A percentile compares a stretch with the other conserved stretches of the same genome.
These are phyloP conservation scores for Procapra przewalskii DNA, from an alignment of 2,113 vertebrate species.

Conservation along the genomic window DNA sequence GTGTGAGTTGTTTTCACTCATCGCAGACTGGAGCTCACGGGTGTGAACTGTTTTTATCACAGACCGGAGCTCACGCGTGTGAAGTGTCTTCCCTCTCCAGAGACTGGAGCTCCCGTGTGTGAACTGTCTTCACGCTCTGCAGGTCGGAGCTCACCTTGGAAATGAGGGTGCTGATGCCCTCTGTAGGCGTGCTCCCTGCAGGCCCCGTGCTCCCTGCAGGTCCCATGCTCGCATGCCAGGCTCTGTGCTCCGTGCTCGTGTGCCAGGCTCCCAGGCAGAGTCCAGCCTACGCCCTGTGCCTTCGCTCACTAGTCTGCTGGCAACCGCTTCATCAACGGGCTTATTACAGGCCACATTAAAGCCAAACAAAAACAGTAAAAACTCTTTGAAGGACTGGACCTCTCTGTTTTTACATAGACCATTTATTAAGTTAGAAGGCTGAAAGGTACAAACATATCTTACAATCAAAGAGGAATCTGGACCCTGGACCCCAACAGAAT, in stretches of 20 bases:
- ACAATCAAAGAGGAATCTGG: slow-evolving; percentile 77
- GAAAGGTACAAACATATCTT: slow-evolving; percentile 76
- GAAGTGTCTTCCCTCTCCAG: background rate
- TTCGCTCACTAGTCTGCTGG: rapidly evolving
- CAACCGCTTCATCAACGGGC: background rate
- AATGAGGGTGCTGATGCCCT: rapidly evolving
- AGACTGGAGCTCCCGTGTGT: rapidly evolving
- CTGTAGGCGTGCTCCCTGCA: too few relatives aligned
- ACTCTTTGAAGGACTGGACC: slow-evolving; percentile 7
- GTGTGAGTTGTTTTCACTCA: rapidly evolving
- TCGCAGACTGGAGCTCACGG: too few relatives aligned
- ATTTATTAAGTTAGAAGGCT: slow-evolving; percentile 84
- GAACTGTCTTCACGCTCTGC: background rate
- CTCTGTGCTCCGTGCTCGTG: background rate
- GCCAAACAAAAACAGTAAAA: background rate
- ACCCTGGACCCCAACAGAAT: slow-evolving; percentile 57
- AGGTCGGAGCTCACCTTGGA: background rate
- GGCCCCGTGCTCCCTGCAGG: too few relatives aligned
- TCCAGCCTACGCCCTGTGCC: too few relatives aligned
- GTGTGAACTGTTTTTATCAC: too few relatives aligned
- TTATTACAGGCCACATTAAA: background rate
- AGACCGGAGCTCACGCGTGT: background rate
- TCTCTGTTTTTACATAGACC: slow-evolving; percentile 63
- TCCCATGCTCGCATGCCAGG: background rate
- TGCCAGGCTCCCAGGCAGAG: background rate